Conservation (phyloP, 2,797 vertebrate genomes). For the Falco rusticolus region DNA sequence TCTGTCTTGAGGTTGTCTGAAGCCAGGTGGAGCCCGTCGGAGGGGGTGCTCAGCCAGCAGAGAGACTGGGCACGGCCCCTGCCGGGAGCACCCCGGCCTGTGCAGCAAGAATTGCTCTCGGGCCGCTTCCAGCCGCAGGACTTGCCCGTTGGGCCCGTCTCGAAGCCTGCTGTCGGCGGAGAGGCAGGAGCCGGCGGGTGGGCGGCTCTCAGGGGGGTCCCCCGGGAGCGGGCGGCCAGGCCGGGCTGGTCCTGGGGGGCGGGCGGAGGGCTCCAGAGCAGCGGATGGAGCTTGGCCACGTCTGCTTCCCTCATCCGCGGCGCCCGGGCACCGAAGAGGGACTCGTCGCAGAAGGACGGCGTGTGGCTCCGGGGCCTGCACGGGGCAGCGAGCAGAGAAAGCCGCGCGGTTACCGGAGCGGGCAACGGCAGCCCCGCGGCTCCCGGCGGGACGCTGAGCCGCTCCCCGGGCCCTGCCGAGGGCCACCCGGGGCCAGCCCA, state of each 20-base stretch:
- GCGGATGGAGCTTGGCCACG: constrained; percentile 56
- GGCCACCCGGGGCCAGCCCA: not conserved
- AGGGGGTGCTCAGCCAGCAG: not conserved
- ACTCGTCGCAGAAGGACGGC: constrained; percentile 80
- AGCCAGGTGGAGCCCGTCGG: fast-evolving
- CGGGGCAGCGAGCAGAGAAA: not conserved
- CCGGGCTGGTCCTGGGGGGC: not conserved
- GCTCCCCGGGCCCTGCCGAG: not conserved
- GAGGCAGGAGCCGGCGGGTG: not conserved
- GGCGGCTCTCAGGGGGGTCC: constrained; percentile 29
- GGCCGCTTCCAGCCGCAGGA: not conserved
- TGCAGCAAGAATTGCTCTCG: not conserved
- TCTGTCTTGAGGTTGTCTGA: not conserved
- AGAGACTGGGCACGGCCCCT: constrained; percentile 45
- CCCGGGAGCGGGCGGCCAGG: not conserved
- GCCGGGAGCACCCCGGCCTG: not conserved
- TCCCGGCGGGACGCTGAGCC: not conserved
- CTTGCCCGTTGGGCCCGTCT: not conserved
- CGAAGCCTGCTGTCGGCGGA: fast-evolving
- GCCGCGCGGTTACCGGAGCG: fast-evolving
- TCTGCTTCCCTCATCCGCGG: constrained; percentile 52
- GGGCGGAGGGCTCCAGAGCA: constrained; percentile 75
- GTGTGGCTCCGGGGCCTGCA: constrained; percentile 63
- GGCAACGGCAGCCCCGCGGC: not conserved
- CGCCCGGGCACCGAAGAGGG: constrained; percentile 70